Evolutionary conservation across 2,797 vertebrate species (phyloP), one percentile per base, ranked within the genome.

Genomic region (Cheirogaleus major): DNA sequence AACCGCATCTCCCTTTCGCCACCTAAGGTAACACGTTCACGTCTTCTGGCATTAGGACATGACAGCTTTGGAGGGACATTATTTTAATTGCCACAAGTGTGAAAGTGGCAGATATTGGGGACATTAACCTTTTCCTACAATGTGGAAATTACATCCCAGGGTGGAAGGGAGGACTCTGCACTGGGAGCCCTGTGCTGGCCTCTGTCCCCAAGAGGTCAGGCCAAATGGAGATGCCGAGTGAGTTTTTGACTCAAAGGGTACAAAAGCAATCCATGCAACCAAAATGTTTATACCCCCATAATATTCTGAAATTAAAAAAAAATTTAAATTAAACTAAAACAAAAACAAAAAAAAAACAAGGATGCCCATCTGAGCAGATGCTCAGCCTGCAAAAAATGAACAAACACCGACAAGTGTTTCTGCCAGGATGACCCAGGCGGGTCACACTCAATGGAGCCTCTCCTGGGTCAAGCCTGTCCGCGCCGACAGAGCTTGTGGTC

Each of bases 391-490:
- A 25, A 20, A 27, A 18, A 59, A 45, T 48, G 38, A 27, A 45
- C n/a, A 72, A 45, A 50, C 14, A 50, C 14, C 45, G 20, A 65
- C 30, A 48, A 27, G 20, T 27, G 25, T 61, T 45, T 59, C 45
- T 61, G 2, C 32, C 20, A 4, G 70, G 32, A 14, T 13, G 25
- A 45, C 4, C 17, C 11, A 15, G 55, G 27, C 0, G 0, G 25
- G 3, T 38, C 8, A 6, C 10, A 5, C 22, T 35, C 45, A 13
- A 3, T 0, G 8, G n/a, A 20, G 57, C 7, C n/a, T 76, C 30
- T 4, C 72, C 43, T 4, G 20, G 0, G 3, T 23, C 12, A 35
- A 72, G 79, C 22, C 11, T 22, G 1, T n/a, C 30, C 0, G 35
- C 8, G 12, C 52, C 57, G 4, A 13, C 2, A 4, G 48, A 20